phyloP scores from a whole-genome alignment of 2,113 vertebrate species.

The Hippocampus mohnikei region DNA sequence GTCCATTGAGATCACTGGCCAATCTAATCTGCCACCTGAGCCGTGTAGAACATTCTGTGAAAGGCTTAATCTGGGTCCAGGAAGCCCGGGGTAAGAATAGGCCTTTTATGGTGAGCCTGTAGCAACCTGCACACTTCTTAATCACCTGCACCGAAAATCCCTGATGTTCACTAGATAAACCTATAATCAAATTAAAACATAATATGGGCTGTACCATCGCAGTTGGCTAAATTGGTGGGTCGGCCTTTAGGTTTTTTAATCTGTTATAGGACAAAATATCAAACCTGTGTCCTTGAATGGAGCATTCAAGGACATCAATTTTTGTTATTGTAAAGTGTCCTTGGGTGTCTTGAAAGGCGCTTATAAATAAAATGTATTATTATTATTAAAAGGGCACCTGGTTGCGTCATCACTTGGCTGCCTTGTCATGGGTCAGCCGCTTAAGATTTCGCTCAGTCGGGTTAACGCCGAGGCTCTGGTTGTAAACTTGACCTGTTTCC shows the following conservation, averaged over 20 bases:
- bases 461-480: slow-evolving; percentile 2
- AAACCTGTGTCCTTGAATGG: slow-evolving; percentile 13
- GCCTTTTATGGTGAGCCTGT: slow-evolving; percentile 31
- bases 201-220: slow-evolving; percentile 7
- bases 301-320: too few species aligned
- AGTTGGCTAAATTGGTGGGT: slow-evolving; percentile 1
- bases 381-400: neutral
- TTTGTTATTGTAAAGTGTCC: too few species aligned
- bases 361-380: too few species aligned
- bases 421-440: slow-evolving; percentile 16
- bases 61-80: slow-evolving; percentile 52
- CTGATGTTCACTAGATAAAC: slow-evolving; percentile 56
- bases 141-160: slow-evolving; percentile 67
- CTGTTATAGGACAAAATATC: slow-evolving; percentile 19
- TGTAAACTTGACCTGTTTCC: slow-evolving; percentile 28
- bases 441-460: slow-evolving; percentile 46
- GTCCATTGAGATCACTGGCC: slow-evolving; percentile 28
- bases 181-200: slow-evolving; percentile 57
- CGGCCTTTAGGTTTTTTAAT: slow-evolving; percentile 20
- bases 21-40: slow-evolving; percentile 53
- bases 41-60: slow-evolving; percentile 53
- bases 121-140: slow-evolving; percentile 36
- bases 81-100: slow-evolving; percentile 52
- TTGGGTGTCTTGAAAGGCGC: too few species aligned
- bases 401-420: slow-evolving; percentile 9